These are phyloP conservation scores for Hirtodrosophila duncani DNA, from an alignment of 2,888 invertebrate species.

Conservation along the genomic window DNA sequence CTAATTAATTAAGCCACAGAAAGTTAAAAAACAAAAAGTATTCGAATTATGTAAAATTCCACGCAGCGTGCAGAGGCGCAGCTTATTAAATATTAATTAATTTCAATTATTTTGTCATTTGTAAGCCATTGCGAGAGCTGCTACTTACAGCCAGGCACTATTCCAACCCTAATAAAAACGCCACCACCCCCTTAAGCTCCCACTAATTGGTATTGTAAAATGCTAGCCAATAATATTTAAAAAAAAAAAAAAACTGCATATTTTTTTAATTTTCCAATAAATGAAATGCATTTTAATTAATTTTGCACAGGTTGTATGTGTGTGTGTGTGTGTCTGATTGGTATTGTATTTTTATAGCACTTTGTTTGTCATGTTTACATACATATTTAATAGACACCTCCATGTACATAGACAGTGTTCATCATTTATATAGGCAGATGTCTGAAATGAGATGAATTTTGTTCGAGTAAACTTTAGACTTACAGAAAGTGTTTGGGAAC, in stretches of 20 bases:
- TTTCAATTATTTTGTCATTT: conserved; percentile 61
- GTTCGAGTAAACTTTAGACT: too few species aligned
- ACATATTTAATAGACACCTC: conserved; percentile 66
- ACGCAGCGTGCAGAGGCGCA: conserved; percentile 8
- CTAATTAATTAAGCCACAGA: conserved; percentile 56
- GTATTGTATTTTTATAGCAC: conserved; percentile 41
- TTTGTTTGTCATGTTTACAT: conserved; percentile 57
- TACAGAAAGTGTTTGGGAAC: too few species aligned
- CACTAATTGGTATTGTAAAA: neutral
- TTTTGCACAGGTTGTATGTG: conserved; percentile 47
- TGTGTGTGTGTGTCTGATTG: conserved; percentile 9
- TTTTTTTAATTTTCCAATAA: conserved; percentile 55
- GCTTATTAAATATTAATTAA: conserved; percentile 68
- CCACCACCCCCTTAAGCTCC: neutral
- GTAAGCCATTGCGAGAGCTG: neutral
- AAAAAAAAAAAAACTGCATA: too few species aligned
- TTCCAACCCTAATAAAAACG: too few species aligned
- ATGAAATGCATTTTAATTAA: conserved; percentile 70
- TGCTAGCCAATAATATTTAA: too few species aligned
- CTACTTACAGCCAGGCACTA: neutral
- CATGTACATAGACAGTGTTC: too few species aligned
- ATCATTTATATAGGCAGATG: too few species aligned
- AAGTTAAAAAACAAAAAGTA: neutral
- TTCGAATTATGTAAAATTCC: too few species aligned
- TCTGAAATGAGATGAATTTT: too few species aligned